A percentile compares a stretch with the other conserved stretches of the same genome.
These are phyloP conservation scores for Propsilocerus akamusi DNA, from an alignment of 1,140 invertebrate genomes.

Conservation along the genomic window DNA sequence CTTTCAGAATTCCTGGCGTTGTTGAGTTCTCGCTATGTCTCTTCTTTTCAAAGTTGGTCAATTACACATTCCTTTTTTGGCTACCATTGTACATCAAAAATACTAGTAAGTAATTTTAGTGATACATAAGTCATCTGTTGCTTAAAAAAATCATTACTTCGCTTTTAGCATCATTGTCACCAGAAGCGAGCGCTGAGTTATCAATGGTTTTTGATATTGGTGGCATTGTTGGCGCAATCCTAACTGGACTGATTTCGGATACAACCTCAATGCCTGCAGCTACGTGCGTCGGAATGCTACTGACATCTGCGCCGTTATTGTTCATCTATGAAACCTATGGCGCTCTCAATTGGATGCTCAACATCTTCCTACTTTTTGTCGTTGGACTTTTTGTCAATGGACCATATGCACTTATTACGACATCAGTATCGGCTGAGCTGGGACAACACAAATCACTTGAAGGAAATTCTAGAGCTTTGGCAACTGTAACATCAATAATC, in stretches of 20 bases:
- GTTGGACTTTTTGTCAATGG: conserved; percentile 81
- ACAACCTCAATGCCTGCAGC: conserved; percentile 62
- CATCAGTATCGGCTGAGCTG: conserved; percentile 85
- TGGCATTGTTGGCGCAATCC: conserved; percentile 72
- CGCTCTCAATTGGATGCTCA: conserved; percentile 34
- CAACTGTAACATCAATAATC: conserved; percentile 92
- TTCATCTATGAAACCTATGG: conserved; percentile 60
- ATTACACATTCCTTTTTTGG: conserved; percentile 96
- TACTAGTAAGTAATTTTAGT: conserved; percentile 46
- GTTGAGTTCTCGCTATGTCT: conserved; percentile 84
- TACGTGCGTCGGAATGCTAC: conserved; percentile 68
- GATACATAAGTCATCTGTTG: neutral
- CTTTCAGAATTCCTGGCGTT: conserved; percentile 78
- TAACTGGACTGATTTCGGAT: conserved; percentile 75
- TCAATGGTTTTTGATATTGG: conserved; percentile 86
- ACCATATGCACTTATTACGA: conserved; percentile 90
- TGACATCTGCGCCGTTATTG: conserved; percentile 60
- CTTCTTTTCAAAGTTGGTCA: conserved; percentile 95
- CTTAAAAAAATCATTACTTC: conserved; percentile 5
- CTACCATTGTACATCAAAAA: conserved; percentile 74
- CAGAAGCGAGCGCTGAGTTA: conserved; percentile 58
- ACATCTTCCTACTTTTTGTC: conserved; percentile 50
- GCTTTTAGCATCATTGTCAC: conserved; percentile 43
- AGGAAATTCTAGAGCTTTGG: conserved; percentile 74
- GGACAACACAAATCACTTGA: conserved; percentile 60